Conservation (phyloP, 2,113 vertebrate species). For the Acrocephalus arundinaceus region DNA sequence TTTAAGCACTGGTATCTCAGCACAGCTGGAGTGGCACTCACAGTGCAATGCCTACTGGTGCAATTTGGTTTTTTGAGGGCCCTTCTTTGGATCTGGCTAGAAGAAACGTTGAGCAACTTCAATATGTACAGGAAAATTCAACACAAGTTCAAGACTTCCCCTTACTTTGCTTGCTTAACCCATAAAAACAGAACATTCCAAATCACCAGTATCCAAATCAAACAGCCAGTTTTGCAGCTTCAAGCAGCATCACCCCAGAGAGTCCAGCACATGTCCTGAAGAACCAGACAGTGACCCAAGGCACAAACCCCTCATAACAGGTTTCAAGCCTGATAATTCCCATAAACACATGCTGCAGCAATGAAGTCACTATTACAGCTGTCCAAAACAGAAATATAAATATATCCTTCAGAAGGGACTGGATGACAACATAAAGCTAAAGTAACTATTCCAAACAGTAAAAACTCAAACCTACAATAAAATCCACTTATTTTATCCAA, state of each 20-base stretch:
- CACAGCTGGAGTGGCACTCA: background rate
- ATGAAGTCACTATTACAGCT: conserved; percentile 2
- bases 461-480: background rate
- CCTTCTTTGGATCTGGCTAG: background rate
- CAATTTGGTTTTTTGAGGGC: background rate
- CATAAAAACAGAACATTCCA: background rate
- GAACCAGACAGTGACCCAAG: background rate
- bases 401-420: background rate
- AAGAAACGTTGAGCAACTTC: background rate
- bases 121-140: background rate
- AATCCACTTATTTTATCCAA: background rate
- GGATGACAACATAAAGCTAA: background rate
- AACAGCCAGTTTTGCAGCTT: background rate
- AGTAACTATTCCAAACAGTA: background rate
- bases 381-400: background rate
- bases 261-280: background rate
- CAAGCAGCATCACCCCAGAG: background rate
- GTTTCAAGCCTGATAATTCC: background rate
- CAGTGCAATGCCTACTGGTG: background rate
- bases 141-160: background rate
- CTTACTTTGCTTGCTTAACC: background rate
- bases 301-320: background rate
- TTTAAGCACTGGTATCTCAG: background rate
- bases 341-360: background rate
- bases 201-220: background rate